Base-by-base conservation (phyloP, 2,113 vertebrate genomes). In the Dipodomys merriami region DNA sequence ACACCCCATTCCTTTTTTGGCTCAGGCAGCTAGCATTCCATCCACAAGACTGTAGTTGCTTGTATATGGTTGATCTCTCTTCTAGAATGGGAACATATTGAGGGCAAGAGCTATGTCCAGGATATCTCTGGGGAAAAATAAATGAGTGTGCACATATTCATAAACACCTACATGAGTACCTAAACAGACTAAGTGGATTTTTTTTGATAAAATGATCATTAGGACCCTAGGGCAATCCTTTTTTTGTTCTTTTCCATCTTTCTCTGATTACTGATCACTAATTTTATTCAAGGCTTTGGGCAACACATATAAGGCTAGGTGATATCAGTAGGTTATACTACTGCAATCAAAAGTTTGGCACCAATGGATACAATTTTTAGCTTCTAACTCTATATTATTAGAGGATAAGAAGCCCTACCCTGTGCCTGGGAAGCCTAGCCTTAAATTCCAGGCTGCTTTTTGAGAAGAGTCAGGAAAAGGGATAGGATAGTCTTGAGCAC, bases 221-320 rank as follows among this genome's bases (percentile, higher is more conserved):
- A 27, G 39, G 30, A 46, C 30, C 33, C 62, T 8, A 30, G 19
- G 23, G 7, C 3, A 93, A 89, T 71, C 53, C 44, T 64, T 96
- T 86, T 83, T 76, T 46, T 29, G 10, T 30, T 79, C 68, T 29
- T 25, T 33, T 90, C 91, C 67, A 80, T 78, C 25, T 90, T 94
- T 78, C 35, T 91, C 77, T 33, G 77, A 49, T 46, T 57, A 77
- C 76, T 84, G 23, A 88, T 30, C 33, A 13, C 64, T 96, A 83
- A 65, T 57, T 83, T 64, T 90, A 84, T 80, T 80, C 90, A 88
- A 88, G 22, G 53, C 80, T 81, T 91, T 81, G 72, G 35, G 86
- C 80, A 77, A 86, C 88, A 92, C 76, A 94, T 83, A 91, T 53
- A 93, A 94, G 94, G 72, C 76, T 80, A 57, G 44, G 44, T 73